Conservation (phyloP, 2,888 invertebrate genomes). For the Cynaeus angustus region DNA sequence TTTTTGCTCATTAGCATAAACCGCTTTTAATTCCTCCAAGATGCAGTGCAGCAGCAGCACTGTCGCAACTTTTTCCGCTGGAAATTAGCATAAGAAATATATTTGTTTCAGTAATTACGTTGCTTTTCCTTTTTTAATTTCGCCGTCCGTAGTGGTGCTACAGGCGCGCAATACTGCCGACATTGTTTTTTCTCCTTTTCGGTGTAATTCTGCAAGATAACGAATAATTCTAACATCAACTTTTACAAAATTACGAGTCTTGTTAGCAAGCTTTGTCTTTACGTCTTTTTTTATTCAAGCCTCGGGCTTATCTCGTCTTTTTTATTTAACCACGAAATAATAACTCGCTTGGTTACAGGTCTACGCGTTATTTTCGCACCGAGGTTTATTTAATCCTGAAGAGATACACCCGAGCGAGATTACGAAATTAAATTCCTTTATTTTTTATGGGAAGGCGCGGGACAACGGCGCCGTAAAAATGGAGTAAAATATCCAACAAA, state of each 20-base stretch:
- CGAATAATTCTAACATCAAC: constrained; percentile 54
- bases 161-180: constrained; percentile 11
- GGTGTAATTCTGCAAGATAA: constrained; percentile 51
- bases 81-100: constrained; percentile 51
- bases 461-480: constrained; percentile 42
- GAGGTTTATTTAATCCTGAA: constrained; percentile 54
- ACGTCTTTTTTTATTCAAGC: constrained; percentile 50
- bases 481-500: constrained; percentile 46
- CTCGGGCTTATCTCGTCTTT: constrained; percentile 54
- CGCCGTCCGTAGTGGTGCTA: constrained; percentile 8
- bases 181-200: constrained; percentile 39
- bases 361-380: constrained; percentile 50
- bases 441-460: constrained; percentile 49
- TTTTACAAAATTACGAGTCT: constrained; percentile 54
- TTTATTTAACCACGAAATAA: constrained; percentile 57
- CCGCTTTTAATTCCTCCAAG: constrained; percentile 14
- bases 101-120: constrained; percentile 46
- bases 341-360: constrained; percentile 50
- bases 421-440: constrained; percentile 54
- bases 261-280: constrained; percentile 54
- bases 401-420: constrained; percentile 49
- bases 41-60: constrained; percentile 12
- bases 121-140: constrained; percentile 46
- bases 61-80: constrained; percentile 5
- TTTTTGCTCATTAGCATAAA: constrained; percentile 43